A percentile compares a stretch with the other conserved stretches of the same genome.
Evolutionary conservation across 2,797 vertebrate species (phyloP).

Genomic region (Melanotaenia maccullochi): DNA sequence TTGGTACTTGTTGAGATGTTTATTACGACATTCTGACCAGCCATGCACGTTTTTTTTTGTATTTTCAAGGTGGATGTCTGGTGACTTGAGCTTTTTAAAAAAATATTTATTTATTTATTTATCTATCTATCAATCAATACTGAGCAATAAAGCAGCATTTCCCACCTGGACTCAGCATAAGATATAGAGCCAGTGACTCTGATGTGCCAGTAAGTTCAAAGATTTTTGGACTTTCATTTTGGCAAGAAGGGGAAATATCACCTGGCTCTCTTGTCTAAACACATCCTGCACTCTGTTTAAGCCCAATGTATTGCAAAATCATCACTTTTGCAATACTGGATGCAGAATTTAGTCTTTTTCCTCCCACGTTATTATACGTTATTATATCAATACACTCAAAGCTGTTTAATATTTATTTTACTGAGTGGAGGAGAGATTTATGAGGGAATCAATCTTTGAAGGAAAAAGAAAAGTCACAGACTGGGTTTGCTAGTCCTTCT

Average conservation of each 20-base stretch:
- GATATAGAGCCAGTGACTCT: slow-evolving; percentile 65
- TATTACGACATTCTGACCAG: slow-evolving; percentile 22
- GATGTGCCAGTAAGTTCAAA: slow-evolving; percentile 76
- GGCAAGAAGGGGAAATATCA: slow-evolving; percentile 58
- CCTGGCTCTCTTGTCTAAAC: slow-evolving; percentile 72
- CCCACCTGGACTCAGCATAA: slow-evolving; percentile 61
- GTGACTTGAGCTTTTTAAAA: slow-evolving; percentile 44
- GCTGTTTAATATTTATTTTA: slow-evolving; percentile 30
- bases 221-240: slow-evolving; percentile 71
- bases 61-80: slow-evolving; percentile 61
- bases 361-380: background rate
- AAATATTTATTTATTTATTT: slow-evolving; percentile 12
- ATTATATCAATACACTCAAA: background rate
- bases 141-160: slow-evolving; percentile 53
- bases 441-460: slow-evolving; percentile 5
- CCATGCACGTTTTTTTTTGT: slow-evolving; percentile 38
- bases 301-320: slow-evolving; percentile 65
- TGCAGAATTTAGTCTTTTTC: too few species aligned
- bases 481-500: slow-evolving; percentile 30
- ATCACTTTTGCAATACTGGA: background rate
- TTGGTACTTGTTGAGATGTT: background rate
- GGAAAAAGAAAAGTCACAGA: slow-evolving; percentile 25
- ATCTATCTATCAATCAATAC: slow-evolving; percentile 18
- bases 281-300: slow-evolving; percentile 65
- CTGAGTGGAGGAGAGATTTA: slow-evolving; percentile 20